These are phyloP conservation scores for Sthenelais limicola DNA, from an alignment of 2,888 invertebrate species.

Conservation along the genomic window DNA sequence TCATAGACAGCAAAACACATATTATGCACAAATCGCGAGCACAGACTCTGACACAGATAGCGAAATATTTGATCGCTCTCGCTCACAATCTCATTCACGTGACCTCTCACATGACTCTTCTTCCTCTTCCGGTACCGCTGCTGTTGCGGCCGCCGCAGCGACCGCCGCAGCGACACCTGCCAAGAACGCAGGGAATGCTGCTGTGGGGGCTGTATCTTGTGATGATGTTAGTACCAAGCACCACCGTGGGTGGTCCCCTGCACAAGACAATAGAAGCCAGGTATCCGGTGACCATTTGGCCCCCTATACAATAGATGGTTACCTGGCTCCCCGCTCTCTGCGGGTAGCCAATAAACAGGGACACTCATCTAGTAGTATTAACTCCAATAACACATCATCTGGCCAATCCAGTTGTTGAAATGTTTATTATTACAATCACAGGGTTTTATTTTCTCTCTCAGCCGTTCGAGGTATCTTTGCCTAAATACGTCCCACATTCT, in stretches of 20 bases:
- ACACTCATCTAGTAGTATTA: constrained; percentile 11
- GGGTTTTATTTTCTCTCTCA: too few relatives aligned
- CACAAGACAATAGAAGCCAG: too few relatives aligned
- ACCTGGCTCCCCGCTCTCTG: constrained; percentile 14
- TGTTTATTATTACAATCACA: too few relatives aligned
- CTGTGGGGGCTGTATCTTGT: too few relatives aligned
- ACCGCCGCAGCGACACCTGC: not conserved
- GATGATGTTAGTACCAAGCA: too few relatives aligned
- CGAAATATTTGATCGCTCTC: constrained; percentile 20
- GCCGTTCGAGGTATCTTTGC: too few relatives aligned
- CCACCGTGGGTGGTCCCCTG: too few relatives aligned
- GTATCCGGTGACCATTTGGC: not conserved
- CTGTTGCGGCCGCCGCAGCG: not conserved
- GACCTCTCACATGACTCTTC: not conserved
- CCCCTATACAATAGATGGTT: constrained; percentile 5
- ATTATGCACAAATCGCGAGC: constrained; percentile 12
- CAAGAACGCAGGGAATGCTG: too few relatives aligned
- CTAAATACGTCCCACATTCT: too few relatives aligned
- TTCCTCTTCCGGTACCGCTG: too few relatives aligned
- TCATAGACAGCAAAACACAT: too few relatives aligned
- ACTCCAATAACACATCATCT: constrained; percentile 2
- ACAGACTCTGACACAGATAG: constrained; percentile 27
- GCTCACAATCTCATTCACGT: not conserved
- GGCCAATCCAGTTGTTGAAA: constrained; percentile 33
- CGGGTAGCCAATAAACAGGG: not conserved